A percentile compares a stretch with the other conserved stretches of the same genome.
Conservation (phyloP, 2,113 vertebrate species). For the Apeltes quadracus region DNA sequence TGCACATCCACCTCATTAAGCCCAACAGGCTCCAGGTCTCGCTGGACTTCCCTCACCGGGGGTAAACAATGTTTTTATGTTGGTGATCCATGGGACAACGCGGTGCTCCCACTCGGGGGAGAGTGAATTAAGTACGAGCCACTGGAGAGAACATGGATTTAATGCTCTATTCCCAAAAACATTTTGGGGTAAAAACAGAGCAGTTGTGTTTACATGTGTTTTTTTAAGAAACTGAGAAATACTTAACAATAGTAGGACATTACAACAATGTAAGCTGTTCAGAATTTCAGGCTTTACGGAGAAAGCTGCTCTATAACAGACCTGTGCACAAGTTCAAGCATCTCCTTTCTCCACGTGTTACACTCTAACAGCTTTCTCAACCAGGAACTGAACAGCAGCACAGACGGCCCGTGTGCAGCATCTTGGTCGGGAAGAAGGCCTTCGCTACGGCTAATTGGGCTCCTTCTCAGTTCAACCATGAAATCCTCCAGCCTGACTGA, state of each 20-base stretch:
- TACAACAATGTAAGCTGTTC: not conserved
- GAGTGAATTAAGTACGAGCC: constrained; percentile 8
- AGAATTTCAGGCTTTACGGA: not conserved
- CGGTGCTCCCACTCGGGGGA: not conserved
- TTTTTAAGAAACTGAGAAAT: not conserved
- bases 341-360: not conserved
- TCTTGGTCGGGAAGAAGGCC: not conserved
- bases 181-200: not conserved
- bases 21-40: constrained; percentile 35
- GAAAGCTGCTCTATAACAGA: constrained; percentile 2
- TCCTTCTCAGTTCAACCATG: constrained; percentile 48
- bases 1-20: constrained; percentile 47
- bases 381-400: too few species aligned
- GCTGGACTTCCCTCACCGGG: not conserved
- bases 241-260: not conserved
- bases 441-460: constrained; percentile 24
- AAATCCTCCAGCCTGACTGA: constrained; percentile 29
- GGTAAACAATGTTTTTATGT: constrained; percentile 12
- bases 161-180: not conserved
- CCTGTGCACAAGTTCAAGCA: constrained; percentile 16
- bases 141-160: constrained; percentile 12
- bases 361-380: not conserved
- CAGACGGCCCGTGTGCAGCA: too few species aligned
- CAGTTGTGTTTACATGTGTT: not conserved
- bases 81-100: constrained; percentile 18